Evolutionary conservation across 2,888 invertebrate genomes (phyloP), one percentile per base, ranked within the genome.

Genomic region (Formica aserva): DNA sequence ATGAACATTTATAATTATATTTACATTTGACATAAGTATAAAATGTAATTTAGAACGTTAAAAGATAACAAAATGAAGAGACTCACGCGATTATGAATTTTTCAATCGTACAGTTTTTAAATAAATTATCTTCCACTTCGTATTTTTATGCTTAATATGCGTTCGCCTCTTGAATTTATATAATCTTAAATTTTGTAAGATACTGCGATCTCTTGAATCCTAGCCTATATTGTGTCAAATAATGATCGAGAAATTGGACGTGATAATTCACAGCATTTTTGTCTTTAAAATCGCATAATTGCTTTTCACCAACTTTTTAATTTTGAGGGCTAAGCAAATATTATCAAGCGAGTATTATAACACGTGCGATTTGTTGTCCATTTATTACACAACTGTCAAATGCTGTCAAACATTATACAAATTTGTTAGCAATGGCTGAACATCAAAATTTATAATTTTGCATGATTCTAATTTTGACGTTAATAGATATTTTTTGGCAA

Each of bases 151-250:
- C 1, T 65, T 9, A 26, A 65, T 18, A 35, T 1, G n/a, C 18
- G 5, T 15, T 52, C 0, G 9, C 6, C 35, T 9, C 18, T 57
- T 67, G 1, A 41, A n/a, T 32, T 57, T 3, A 55, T 15, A 32
- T 5, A 18, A 22, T 45, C 13, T 45, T 26, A n/a, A 22, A 65
- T 22, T 66, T 26, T 45, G 26, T 18, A 41, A 15, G 8, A 66
- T 55, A 6, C 13, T 45, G 6, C 18, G n/a, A 13, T 66, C 8
- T 66, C 4, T 48, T 29, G 26, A 32, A 77, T 29, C 18, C 13
- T 77, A 57, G 15, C 65, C 76, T 76, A 9, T 77, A 77, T n/a
- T 22, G 18, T 18, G 41, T 57, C 15, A 77, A 77, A 41, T 22
- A 13, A 29, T 77, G 15, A 8, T 29, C 5, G 13, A 41, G 38